Conservation (phyloP, 2,888 invertebrate genomes). For the Dendrolimus pini region DNA sequence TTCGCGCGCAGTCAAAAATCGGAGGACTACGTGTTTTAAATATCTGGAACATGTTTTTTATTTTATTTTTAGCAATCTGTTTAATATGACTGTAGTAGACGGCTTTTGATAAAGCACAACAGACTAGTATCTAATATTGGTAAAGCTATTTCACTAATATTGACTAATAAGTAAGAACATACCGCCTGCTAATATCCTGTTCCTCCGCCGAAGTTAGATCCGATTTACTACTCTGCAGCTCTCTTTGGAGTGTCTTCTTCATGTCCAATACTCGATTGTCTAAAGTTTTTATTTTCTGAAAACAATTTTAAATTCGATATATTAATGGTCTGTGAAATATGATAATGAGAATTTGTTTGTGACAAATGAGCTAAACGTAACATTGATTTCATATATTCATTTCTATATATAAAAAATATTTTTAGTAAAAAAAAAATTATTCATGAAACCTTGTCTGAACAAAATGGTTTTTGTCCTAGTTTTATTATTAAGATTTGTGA, state of each 20-base stretch:
- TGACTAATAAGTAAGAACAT: conserved; percentile 2
- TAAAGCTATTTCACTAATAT: no score
- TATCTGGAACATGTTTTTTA: conserved; percentile 64
- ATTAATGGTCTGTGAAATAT: no score
- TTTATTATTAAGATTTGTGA: no score
- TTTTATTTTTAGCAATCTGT: background rate
- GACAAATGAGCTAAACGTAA: no score
- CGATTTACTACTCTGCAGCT: conserved; percentile 82
- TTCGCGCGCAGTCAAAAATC: conserved; percentile 93
- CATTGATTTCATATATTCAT: background rate
- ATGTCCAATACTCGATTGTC: conserved; percentile 92
- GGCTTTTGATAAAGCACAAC: no score
- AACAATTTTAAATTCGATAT: background rate
- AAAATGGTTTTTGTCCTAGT: no score
- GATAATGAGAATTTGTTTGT: no score
- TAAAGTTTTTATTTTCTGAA: conserved; percentile 89
- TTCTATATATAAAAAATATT: background rate
- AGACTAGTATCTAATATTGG: background rate
- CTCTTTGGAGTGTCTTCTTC: conserved; percentile 93
- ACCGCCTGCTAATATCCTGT: conserved; percentile 80
- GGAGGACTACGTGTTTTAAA: conserved; percentile 94
- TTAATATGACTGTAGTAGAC: no score
- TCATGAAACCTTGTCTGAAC: background rate
- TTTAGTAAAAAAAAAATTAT: background rate
- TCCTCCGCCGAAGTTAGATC: conserved; percentile 76